These are phyloP conservation scores for Drosophila fulvimacula DNA, from an alignment of 2,888 invertebrate genomes.

Conservation along the genomic window DNA sequence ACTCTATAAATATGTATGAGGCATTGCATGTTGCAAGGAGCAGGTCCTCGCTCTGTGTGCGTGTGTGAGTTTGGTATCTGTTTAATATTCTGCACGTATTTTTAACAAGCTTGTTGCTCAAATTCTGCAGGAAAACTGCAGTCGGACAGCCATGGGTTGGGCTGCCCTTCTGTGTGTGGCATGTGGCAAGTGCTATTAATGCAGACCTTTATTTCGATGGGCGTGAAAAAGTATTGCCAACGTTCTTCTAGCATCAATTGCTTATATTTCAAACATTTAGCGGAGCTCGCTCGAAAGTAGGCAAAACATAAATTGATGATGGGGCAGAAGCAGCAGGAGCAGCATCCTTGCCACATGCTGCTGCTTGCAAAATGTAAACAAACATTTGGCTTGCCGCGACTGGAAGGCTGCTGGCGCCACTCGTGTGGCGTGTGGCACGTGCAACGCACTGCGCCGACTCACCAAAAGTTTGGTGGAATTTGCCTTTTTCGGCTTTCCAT, in stretches of 20 bases:
- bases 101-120: slow-evolving; percentile 64
- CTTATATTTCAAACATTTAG: slow-evolving; percentile 49
- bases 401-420: slow-evolving; percentile 56
- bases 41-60: slow-evolving; percentile 10
- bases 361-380: slow-evolving; percentile 60
- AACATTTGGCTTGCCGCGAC: slow-evolving; percentile 54
- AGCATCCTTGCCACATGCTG: background rate
- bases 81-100: slow-evolving; percentile 55
- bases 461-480: slow-evolving; percentile 54
- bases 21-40: slow-evolving; percentile 29
- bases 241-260: slow-evolving; percentile 15
- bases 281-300: slow-evolving; percentile 51
- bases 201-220: slow-evolving; percentile 32
- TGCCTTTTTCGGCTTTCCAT: slow-evolving; percentile 35
- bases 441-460: slow-evolving; percentile 70
- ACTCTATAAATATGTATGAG: slow-evolving; percentile 60
- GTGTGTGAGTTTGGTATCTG: slow-evolving; percentile 28
- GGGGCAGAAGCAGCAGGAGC: background rate
- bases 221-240: slow-evolving; percentile 1
- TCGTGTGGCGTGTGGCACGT: slow-evolving; percentile 58
- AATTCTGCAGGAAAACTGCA: slow-evolving; percentile 58
- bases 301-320: slow-evolving; percentile 59
- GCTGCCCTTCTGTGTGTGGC: slow-evolving; percentile 1
- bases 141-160: background rate
- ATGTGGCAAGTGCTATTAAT: slow-evolving; percentile 26